Evolutionary conservation across 2,888 invertebrate species (phyloP).

Genomic region (Thecophora atra): DNA sequence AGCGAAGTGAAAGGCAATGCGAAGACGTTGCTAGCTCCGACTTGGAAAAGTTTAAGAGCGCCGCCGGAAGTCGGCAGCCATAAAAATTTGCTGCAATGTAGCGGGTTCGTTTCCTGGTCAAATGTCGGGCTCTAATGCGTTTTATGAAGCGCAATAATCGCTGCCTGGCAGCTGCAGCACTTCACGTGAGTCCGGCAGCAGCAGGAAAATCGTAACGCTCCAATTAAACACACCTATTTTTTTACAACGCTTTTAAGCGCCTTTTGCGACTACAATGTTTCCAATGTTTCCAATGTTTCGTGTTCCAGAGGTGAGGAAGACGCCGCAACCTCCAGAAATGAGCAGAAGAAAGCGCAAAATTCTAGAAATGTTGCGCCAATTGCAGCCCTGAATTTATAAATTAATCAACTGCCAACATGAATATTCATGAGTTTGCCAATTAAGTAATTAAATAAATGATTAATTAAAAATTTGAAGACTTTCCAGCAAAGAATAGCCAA

Average conservation of each 20-base stretch:
- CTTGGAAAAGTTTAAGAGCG: neutral
- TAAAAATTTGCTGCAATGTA: neutral
- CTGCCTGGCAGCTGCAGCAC: neutral
- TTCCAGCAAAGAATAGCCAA: too few species aligned
- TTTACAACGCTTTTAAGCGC: neutral
- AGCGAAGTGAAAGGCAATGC: neutral
- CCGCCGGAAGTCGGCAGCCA: neutral
- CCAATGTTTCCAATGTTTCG: neutral
- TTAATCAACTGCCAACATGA: too few species aligned
- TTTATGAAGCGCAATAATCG: neutral
- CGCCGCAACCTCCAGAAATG: too few species aligned
- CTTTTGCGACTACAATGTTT: neutral
- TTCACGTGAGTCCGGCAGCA: neutral
- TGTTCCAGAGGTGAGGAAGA: too few species aligned
- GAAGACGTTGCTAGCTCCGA: neutral
- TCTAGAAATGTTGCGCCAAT: too few species aligned
- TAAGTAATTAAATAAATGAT: too few species aligned
- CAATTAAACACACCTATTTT: neutral
- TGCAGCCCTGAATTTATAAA: too few species aligned
- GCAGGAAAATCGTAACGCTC: neutral
- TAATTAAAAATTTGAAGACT: too few species aligned
- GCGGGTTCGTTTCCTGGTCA: neutral
- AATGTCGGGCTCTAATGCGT: neutral
- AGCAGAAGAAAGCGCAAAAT: too few species aligned
- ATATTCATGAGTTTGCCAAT: too few species aligned